phyloP scores from a whole-genome alignment of 2,888 invertebrate genomes.

The Melieria crassipennis region DNA sequence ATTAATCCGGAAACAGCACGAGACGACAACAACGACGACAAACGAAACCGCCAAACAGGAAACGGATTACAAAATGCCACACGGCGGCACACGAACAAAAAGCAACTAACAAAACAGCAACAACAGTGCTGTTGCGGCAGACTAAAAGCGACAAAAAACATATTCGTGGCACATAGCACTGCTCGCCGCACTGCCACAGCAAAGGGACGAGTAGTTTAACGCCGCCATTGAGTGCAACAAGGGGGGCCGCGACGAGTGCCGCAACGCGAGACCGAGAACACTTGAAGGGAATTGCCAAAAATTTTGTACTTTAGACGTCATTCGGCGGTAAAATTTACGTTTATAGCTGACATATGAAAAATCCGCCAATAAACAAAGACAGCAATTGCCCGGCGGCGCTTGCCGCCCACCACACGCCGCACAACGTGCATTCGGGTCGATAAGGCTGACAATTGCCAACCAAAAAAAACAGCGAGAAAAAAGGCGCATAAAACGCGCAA shows the following conservation, averaged over 20 bases:
- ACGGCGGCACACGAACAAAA: conserved; percentile 23
- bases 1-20: conserved; percentile 46
- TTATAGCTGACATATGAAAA: conserved; percentile 57
- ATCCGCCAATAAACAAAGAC: conserved; percentile 47
- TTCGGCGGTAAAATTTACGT: conserved; percentile 58
- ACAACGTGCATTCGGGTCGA: neutral
- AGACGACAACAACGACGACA: conserved; percentile 25
- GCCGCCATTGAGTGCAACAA: neutral
- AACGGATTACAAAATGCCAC: conserved; percentile 58
- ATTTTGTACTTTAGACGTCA: conserved; percentile 54
- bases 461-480: neutral
- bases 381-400: conserved; percentile 17
- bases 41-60: conserved; percentile 45
- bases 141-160: conserved; percentile 21
- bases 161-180: conserved; percentile 27
- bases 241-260: neutral
- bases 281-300: conserved; percentile 40
- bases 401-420: conserved; percentile 22
- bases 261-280: neutral
- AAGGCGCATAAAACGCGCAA: neutral
- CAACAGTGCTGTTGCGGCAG: neutral
- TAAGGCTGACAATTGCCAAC: conserved; percentile 16
- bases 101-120: conserved; percentile 1
- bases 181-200: conserved; percentile 18
- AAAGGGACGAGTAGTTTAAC: neutral